Conservation (phyloP, 2,113 vertebrate genomes). For the Harpagus bidentatus region DNA sequence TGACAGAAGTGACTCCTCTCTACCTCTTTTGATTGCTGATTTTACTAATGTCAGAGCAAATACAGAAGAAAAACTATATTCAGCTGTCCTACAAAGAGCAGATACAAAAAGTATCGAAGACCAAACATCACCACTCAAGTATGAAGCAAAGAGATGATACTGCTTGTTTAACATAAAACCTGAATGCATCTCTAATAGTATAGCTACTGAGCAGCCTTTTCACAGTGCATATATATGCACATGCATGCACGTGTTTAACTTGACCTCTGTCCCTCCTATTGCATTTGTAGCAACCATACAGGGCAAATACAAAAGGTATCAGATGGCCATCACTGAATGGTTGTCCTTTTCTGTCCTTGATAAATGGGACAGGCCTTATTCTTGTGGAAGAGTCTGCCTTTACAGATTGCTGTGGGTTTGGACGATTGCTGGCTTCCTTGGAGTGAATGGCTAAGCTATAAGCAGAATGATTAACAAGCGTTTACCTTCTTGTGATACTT, state of each 20-base stretch:
- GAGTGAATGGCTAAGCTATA: not conserved
- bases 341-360: not conserved
- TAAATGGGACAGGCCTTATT: not conserved
- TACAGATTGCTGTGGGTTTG: not conserved
- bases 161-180: not conserved
- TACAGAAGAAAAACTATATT: not conserved
- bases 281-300: not conserved
- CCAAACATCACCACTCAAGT: not conserved
- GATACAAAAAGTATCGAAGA: not conserved
- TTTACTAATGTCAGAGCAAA: not conserved
- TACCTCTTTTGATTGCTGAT: not conserved
- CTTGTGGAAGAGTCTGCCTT: not conserved
- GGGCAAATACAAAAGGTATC: not conserved
- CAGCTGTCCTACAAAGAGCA: not conserved
- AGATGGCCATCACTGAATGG: not conserved
- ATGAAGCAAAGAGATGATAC: not conserved
- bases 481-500: not conserved
- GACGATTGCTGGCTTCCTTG: not conserved
- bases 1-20: not conserved
- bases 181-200: not conserved
- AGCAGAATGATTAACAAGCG: not conserved
- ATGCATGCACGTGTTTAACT: not conserved
- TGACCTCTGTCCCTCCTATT: not conserved
- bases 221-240: not conserved
- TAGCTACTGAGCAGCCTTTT: not conserved